phyloP scores from a whole-genome alignment of 1,140 invertebrate species.

The Ceratina australensis region DNA sequence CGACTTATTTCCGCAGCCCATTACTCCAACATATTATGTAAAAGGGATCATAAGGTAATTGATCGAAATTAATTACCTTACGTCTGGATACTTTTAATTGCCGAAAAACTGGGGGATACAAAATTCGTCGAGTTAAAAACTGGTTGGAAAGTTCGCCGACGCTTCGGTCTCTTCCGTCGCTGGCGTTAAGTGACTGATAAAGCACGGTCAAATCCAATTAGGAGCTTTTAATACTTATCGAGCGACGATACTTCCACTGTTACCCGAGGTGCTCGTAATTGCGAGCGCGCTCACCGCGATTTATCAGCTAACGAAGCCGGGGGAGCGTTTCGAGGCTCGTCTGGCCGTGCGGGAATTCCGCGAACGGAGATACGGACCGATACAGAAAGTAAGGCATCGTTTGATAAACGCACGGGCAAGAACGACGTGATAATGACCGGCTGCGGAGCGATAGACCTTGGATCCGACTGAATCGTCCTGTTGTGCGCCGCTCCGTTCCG shows the following conservation, averaged over 20 bases:
- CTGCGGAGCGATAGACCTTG: constrained; percentile 48
- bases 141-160: constrained; percentile 43
- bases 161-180: constrained; percentile 14
- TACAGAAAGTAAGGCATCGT: constrained; percentile 51
- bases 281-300: constrained; percentile 50
- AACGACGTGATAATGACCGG: constrained; percentile 53
- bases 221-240: constrained; percentile 67
- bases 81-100: constrained; percentile 66
- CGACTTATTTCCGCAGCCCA: too few relatives aligned
- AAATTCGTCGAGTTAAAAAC: constrained; percentile 40
- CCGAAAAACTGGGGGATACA: constrained; percentile 43
- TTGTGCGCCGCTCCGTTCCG: constrained; percentile 37
- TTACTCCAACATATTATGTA: too few relatives aligned
- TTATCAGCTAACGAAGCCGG: constrained; percentile 50
- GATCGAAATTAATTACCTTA: constrained; percentile 53
- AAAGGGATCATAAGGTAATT: constrained; percentile 18
- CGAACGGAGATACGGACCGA: constrained; percentile 44
- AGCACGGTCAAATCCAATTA: constrained; percentile 67
- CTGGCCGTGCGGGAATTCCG: constrained; percentile 24
- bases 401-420: constrained; percentile 57
- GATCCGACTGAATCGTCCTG: constrained; percentile 51
- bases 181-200: constrained; percentile 67
- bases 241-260: constrained; percentile 49
- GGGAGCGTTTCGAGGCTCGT: not conserved
- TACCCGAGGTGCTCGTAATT: constrained; percentile 54